phyloP scores from a whole-genome alignment of 2,113 vertebrate genomes.

The Cromileptes altivelis region DNA sequence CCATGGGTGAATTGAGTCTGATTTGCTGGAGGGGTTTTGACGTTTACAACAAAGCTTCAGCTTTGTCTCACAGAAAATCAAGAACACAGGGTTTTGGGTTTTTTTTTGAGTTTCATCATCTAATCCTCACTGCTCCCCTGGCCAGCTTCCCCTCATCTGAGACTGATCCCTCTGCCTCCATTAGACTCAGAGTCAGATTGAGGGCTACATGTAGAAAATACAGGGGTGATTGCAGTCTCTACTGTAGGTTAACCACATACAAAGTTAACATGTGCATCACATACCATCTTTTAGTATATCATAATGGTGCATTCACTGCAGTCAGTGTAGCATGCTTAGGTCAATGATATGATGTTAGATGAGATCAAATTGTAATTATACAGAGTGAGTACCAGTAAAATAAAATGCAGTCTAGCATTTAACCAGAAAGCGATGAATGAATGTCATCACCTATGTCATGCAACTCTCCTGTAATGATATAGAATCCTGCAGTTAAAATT shows the following conservation, averaged over 20 bases:
- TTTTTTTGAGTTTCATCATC: constrained; percentile 33
- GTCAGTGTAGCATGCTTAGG: background rate
- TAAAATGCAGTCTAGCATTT: no score
- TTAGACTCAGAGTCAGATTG: background rate
- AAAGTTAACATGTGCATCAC: background rate
- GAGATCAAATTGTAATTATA: no score
- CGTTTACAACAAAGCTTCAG: constrained; percentile 5
- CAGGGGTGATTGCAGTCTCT: background rate
- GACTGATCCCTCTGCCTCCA: background rate
- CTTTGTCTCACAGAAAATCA: constrained; percentile 39
- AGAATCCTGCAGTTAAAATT: no score
- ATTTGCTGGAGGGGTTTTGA: constrained; percentile 28
- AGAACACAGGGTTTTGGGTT: background rate
- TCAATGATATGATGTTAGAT: background rate
- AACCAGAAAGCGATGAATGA: no score
- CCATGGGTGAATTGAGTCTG: constrained; percentile 15
- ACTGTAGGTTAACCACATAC: no score
- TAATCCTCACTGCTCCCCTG: constrained; percentile 18
- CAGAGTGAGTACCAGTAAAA: no score
- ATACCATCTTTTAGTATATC: background rate
- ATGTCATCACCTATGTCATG: no score
- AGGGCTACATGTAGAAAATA: background rate
- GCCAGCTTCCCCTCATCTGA: constrained; percentile 27
- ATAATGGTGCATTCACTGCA: background rate
- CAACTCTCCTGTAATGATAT: no score